Conservation (phyloP, 2,888 invertebrate species). For the Tetragonula carbonaria region DNA sequence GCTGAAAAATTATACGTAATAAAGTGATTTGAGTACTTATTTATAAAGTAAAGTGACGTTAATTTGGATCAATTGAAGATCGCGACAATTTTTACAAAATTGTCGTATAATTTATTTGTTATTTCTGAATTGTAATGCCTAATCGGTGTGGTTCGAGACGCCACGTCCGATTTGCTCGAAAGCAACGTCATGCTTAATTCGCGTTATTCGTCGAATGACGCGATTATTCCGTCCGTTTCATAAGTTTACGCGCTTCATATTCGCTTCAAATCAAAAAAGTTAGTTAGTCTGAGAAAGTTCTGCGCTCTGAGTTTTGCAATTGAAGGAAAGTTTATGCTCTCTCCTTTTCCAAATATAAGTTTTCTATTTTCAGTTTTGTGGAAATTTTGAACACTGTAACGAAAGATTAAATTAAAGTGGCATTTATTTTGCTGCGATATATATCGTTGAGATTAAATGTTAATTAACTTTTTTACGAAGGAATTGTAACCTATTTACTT, state of each 20-base stretch:
- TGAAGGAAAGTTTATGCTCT: background rate
- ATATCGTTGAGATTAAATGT: constrained; percentile 1
- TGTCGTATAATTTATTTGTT: background rate
- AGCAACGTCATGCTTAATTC: constrained; percentile 49
- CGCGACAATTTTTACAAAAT: too few relatives aligned
- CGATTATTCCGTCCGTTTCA: constrained; percentile 31
- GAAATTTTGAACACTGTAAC: background rate
- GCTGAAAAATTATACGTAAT: too few relatives aligned
- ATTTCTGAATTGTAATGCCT: background rate
- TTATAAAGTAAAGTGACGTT: too few relatives aligned
- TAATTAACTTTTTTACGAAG: background rate
- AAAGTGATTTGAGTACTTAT: too few relatives aligned
- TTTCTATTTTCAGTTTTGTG: background rate
- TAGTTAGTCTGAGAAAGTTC: background rate
- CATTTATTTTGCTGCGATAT: background rate
- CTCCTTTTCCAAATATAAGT: background rate
- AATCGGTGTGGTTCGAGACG: background rate
- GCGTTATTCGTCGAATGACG: constrained; percentile 34
- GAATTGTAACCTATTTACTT: background rate
- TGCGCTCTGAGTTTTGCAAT: background rate
- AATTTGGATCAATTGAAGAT: background rate
- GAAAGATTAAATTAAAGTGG: background rate
- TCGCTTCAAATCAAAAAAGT: background rate
- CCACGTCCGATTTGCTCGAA: background rate
- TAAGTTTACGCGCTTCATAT: constrained; percentile 21